Conservation (phyloP, 2,113 vertebrate species). For the Gallinago media region DNA sequence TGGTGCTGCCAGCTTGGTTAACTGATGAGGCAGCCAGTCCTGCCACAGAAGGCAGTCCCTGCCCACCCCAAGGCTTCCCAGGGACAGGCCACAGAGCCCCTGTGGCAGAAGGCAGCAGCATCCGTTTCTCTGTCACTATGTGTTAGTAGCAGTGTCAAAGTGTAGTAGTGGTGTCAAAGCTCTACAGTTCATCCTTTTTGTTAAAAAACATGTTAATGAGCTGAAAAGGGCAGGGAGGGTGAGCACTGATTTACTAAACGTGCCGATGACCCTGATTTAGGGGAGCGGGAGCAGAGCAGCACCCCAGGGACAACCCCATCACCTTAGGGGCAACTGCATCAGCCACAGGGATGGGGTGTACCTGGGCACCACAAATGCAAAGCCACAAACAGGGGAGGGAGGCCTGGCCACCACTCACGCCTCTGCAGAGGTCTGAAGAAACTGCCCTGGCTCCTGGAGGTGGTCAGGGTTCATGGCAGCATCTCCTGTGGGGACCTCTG, state of each 20-base stretch:
- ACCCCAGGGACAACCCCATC: rapidly evolving
- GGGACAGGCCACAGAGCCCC: no score
- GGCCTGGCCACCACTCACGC: background rate
- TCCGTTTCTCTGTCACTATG: no score
- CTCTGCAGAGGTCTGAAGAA: background rate
- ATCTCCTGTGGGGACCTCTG: rapidly evolving
- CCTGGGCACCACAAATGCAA: rapidly evolving
- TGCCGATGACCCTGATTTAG: rapidly evolving
- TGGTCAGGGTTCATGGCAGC: background rate
- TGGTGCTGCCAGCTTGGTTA: no score
- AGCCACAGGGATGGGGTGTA: rapidly evolving
- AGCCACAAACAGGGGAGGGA: background rate
- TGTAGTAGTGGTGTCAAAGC: background rate
- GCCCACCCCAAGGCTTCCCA: no score
- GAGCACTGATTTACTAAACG: background rate
- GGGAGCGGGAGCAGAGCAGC: background rate
- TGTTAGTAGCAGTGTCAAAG: no score
- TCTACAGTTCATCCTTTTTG: background rate
- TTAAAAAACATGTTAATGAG: background rate
- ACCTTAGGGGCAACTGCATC: rapidly evolving
- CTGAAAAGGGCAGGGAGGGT: background rate
- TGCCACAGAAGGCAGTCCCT: no score
- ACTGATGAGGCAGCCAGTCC: no score
- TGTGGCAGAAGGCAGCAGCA: no score
- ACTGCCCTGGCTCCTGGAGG: background rate